Conservation (phyloP, 2,113 vertebrate species). For the Rhea americana region DNA sequence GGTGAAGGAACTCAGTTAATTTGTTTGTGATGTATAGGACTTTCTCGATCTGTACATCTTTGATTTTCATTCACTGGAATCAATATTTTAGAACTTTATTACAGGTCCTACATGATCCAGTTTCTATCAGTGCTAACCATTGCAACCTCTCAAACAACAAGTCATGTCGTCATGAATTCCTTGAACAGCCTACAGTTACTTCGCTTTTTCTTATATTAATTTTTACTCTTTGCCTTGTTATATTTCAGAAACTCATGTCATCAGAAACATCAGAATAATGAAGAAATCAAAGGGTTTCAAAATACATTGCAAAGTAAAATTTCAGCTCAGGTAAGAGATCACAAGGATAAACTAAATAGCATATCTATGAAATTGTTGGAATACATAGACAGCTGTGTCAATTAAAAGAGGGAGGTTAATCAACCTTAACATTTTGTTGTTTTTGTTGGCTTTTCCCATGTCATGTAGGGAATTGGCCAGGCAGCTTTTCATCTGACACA, state of each 20-base stretch:
- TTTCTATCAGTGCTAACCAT: background rate
- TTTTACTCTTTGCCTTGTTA: background rate
- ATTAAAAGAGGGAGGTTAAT: background rate
- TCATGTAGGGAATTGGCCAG: background rate
- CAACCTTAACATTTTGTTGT: background rate
- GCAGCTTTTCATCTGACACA: background rate
- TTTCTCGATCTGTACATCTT: background rate
- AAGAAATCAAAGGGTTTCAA: background rate
- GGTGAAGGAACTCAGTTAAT: background rate
- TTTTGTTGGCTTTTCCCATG: background rate
- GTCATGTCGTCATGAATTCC: background rate
- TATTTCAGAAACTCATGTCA: background rate
- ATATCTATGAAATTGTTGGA: background rate
- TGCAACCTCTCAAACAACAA: background rate
- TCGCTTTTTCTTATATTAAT: background rate
- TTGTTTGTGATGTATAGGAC: background rate
- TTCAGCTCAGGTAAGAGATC: background rate
- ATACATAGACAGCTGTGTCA: accelerated
- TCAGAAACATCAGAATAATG: background rate
- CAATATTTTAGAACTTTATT: background rate
- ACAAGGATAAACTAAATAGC: background rate
- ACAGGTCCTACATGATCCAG: background rate
- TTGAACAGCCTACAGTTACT: background rate
- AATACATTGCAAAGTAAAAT: background rate
- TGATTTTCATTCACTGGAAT: background rate